A percentile compares a stretch with the other conserved stretches of the same genome.
These are phyloP conservation scores for Pachycephus smyrnensis DNA, from an alignment of 2,888 invertebrate species.

Conservation along the genomic window DNA sequence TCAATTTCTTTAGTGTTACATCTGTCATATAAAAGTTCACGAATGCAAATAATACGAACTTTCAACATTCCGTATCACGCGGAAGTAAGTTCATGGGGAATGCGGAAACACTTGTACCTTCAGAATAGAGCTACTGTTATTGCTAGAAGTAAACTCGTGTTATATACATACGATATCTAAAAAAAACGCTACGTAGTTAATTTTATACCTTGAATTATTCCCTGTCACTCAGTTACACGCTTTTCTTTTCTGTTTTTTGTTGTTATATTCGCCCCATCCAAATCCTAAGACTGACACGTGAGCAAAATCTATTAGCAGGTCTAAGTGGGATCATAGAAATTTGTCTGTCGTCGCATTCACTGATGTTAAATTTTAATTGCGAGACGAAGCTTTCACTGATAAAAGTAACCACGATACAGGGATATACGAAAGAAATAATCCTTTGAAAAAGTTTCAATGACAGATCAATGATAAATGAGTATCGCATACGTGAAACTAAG, in stretches of 20 bases:
- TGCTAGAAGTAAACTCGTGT: conserved; percentile 17
- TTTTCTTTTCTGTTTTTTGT: background rate
- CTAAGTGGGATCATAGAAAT: no score
- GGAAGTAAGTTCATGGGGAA: conserved; percentile 3
- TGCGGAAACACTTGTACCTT: conserved; percentile 25
- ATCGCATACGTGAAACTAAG: background rate
- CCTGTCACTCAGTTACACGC: background rate
- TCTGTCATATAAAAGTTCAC: background rate
- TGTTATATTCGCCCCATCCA: background rate
- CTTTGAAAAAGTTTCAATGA: background rate
- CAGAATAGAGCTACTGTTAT: conserved; percentile 24
- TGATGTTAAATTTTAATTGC: background rate
- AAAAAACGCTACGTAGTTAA: conserved; percentile 3
- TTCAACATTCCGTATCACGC: background rate
- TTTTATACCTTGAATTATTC: conserved; percentile 11
- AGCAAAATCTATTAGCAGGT: background rate
- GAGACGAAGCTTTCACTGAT: background rate
- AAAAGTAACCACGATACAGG: background rate
- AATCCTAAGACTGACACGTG: background rate
- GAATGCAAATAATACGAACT: background rate
- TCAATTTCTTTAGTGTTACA: no score
- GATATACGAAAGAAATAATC: background rate
- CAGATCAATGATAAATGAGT: background rate
- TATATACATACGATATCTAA: conserved; percentile 16
- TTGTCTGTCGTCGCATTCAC: background rate